phyloP scores from a whole-genome alignment of 2,797 vertebrate genomes.

The Florisuga fusca region DNA sequence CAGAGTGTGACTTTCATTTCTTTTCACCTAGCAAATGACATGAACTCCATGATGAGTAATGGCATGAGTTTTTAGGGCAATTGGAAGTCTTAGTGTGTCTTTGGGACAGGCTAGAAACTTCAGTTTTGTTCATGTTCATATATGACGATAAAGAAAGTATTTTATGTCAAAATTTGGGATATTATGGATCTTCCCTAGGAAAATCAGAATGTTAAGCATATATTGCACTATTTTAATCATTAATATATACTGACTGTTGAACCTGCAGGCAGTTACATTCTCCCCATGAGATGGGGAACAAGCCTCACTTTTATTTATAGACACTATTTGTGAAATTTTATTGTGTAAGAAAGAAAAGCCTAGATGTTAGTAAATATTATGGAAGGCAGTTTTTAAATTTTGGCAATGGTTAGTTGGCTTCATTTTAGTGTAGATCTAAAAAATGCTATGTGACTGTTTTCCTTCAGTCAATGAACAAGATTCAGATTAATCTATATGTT shows the following conservation, averaged over 20 bases:
- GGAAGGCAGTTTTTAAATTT: neutral
- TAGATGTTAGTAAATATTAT: neutral
- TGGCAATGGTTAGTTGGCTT: neutral
- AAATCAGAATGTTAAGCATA: neutral
- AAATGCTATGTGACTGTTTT: neutral
- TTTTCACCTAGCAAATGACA: slow-evolving; percentile 14
- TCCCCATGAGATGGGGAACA: neutral
- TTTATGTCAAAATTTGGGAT: neutral
- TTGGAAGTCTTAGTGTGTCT: neutral
- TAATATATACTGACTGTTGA: neutral
- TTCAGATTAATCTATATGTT: neutral
- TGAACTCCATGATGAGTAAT: neutral
- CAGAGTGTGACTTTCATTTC: slow-evolving; percentile 21
- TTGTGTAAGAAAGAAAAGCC: neutral
- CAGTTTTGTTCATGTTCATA: neutral
- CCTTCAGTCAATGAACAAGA: neutral
- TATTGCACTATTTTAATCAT: neutral
- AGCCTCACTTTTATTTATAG: neutral
- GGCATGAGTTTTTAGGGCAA: neutral
- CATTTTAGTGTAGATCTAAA: neutral
- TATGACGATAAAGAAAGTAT: neutral
- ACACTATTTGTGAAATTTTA: neutral
- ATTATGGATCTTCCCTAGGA: neutral
- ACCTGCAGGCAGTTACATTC: neutral
- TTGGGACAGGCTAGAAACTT: neutral